These are phyloP conservation scores for Ephestia elutella DNA, from an alignment of 1,140 invertebrate genomes.

Conservation along the genomic window DNA sequence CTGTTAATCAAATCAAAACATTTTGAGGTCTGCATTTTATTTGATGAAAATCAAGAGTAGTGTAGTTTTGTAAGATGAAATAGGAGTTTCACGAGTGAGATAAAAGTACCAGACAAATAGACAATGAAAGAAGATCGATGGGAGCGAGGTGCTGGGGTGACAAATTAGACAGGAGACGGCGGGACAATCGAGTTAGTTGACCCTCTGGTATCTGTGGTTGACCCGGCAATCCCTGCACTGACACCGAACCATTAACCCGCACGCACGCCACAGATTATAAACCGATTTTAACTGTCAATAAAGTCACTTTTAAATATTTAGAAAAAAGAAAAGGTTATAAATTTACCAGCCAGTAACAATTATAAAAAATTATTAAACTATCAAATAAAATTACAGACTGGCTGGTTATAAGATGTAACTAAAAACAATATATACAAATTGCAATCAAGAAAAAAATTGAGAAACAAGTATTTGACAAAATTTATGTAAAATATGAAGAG, in stretches of 20 bases:
- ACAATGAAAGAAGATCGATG: conserved; percentile 33
- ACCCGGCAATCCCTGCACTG: conserved; percentile 49
- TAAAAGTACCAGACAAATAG: conserved; percentile 23
- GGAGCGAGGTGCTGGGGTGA: conserved; percentile 40
- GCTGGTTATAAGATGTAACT: not conserved
- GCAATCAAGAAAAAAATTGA: no score
- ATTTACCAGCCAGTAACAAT: not conserved
- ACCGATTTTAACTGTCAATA: not conserved
- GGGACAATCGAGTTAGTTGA: conserved; percentile 53
- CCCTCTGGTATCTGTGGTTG: conserved; percentile 22
- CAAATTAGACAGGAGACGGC: conserved; percentile 53
- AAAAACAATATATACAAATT: no score
- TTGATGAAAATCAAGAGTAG: no score
- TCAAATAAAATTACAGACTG: no score
- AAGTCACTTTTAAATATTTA: not conserved
- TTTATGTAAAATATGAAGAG: no score
- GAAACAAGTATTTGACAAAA: no score
- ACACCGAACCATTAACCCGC: conserved; percentile 33
- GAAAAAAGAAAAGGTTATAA: not conserved
- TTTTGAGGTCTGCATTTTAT: not conserved
- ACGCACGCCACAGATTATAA: not conserved
- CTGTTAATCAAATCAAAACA: not conserved
- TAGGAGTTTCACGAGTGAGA: not conserved
- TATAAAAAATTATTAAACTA: not conserved
- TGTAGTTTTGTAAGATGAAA: no score